These are phyloP conservation scores for Pristis pectinata DNA, from an alignment of 2,797 vertebrate species.

Conservation along the genomic window DNA sequence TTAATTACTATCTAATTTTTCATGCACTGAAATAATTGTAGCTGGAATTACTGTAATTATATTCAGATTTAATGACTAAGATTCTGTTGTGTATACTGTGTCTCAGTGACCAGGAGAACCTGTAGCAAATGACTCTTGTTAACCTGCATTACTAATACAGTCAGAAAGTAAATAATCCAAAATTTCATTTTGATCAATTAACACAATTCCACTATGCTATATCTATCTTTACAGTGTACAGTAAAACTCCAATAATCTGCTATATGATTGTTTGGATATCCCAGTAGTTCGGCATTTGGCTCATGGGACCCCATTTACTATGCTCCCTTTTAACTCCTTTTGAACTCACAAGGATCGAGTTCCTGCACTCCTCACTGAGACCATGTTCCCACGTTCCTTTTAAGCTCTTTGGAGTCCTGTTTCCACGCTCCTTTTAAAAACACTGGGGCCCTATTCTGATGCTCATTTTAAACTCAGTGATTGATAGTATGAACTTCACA, in stretches of 20 bases:
- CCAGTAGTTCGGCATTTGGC: too few relatives aligned
- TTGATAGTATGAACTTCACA: neutral
- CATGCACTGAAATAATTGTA: neutral
- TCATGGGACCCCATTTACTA: too few relatives aligned
- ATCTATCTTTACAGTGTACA: neutral
- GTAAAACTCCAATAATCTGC: too few relatives aligned
- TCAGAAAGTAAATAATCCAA: neutral
- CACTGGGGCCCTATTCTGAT: too few relatives aligned
- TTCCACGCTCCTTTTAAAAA: too few relatives aligned
- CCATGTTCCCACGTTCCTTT: too few relatives aligned
- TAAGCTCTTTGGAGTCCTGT: too few relatives aligned
- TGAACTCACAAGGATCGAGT: too few relatives aligned
- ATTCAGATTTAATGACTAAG: neutral
- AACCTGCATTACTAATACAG: neutral
- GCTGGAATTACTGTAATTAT: conserved; percentile 12
- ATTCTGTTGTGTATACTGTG: neutral
- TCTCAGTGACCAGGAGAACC: neutral
- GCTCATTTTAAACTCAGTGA: too few relatives aligned
- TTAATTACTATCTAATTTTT: conserved; percentile 21
- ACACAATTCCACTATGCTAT: neutral
- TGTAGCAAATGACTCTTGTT: neutral
- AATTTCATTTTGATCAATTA: neutral
- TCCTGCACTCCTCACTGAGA: too few relatives aligned
- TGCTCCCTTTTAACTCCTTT: too few relatives aligned
- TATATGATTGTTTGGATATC: too few relatives aligned